These are phyloP conservation scores for Mylabris sibirica DNA, from an alignment of 2,888 invertebrate species.

Conservation along the genomic window DNA sequence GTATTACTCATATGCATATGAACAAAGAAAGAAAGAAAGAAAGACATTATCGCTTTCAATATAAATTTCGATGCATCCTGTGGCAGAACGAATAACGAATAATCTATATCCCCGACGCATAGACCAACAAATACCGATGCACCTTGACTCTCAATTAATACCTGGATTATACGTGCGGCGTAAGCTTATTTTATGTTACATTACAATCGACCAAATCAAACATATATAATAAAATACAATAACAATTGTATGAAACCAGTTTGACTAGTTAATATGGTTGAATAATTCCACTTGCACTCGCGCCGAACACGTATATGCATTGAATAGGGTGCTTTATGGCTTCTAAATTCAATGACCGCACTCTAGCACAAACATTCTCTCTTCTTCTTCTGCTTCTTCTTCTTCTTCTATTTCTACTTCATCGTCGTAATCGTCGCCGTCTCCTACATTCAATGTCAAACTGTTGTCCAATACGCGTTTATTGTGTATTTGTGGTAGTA, in stretches of 20 bases:
- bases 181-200: slow-evolving; percentile 56
- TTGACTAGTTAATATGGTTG: slow-evolving; percentile 36
- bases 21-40: background rate
- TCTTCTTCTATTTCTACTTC: background rate
- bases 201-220: slow-evolving; percentile 48
- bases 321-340: slow-evolving; percentile 56
- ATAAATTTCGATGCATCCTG: slow-evolving; percentile 51
- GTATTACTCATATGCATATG: background rate
- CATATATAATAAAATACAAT: slow-evolving; percentile 36
- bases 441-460: slow-evolving; percentile 32
- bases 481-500: slow-evolving; percentile 23
- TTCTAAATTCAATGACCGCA: slow-evolving; percentile 56
- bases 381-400: background rate
- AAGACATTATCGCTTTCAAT: slow-evolving; percentile 46
- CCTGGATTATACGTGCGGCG: slow-evolving; percentile 51
- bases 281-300: slow-evolving; percentile 49
- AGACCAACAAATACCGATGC: slow-evolving; percentile 57
- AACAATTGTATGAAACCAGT: slow-evolving; percentile 21
- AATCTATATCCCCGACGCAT: slow-evolving; percentile 57
- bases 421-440: background rate
- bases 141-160: slow-evolving; percentile 55
- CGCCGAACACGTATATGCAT: slow-evolving; percentile 52
- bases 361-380: slow-evolving; percentile 31
- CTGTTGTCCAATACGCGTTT: slow-evolving; percentile 21
- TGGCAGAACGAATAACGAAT: slow-evolving; percentile 52